Evolutionary conservation across 2,113 vertebrate species (phyloP).

Genomic region (Rhombomys opimus): DNA sequence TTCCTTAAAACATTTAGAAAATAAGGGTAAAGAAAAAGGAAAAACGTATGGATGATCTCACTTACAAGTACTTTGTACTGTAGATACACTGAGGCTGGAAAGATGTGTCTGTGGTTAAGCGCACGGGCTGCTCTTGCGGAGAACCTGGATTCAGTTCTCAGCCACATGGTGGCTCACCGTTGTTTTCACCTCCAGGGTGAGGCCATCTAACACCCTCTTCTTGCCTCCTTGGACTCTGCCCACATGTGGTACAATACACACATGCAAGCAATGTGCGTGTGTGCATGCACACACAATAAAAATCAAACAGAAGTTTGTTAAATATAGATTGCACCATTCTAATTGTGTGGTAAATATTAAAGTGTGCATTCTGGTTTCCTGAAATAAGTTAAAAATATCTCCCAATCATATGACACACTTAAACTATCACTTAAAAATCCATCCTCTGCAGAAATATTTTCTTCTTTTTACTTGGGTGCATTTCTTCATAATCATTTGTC

Average conservation of each 20-base stretch:
- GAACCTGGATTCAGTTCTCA: neutral
- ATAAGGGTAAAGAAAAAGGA: conserved; percentile 21
- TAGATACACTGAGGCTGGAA: neutral
- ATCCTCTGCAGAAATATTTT: neutral
- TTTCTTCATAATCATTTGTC: conserved; percentile 17
- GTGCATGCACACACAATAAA: neutral
- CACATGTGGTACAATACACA: neutral
- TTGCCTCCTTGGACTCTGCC: neutral
- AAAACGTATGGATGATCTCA: neutral
- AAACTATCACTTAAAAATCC: conserved; percentile 25
- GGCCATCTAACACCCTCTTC: neutral
- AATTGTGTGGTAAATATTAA: conserved; percentile 37
- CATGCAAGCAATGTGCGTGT: neutral
- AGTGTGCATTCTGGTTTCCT: neutral
- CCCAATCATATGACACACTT: neutral
- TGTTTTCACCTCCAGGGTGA: neutral
- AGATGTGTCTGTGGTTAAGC: neutral
- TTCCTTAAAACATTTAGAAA: conserved; percentile 38
- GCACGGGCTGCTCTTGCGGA: neutral
- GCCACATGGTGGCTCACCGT: neutral
- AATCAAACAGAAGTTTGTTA: neutral
- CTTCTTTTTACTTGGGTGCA: neutral
- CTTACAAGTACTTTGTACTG: neutral
- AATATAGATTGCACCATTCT: neutral
- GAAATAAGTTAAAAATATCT: conserved; percentile 50